These are phyloP conservation scores for Syritta pipiens DNA, from an alignment of 2,888 invertebrate genomes.

Conservation along the genomic window DNA sequence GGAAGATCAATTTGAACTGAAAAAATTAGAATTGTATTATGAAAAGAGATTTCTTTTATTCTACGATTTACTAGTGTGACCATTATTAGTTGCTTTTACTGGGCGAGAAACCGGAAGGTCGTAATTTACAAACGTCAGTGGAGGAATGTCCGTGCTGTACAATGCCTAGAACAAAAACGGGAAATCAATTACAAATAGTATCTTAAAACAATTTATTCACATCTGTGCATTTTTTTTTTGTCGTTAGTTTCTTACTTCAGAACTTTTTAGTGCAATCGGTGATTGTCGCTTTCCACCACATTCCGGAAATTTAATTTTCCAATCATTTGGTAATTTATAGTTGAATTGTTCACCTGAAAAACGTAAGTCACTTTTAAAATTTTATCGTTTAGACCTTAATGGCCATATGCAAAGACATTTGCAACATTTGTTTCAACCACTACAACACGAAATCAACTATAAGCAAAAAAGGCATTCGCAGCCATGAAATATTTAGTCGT, in stretches of 20 bases:
- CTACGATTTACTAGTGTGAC: slow-evolving; percentile 36
- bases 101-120: slow-evolving; percentile 31
- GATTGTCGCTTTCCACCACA: slow-evolving; percentile 47
- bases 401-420: too few species aligned
- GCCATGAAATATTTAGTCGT: too few species aligned
- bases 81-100: slow-evolving; percentile 47
- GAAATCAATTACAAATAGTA: too few species aligned
- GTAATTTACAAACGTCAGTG: slow-evolving; percentile 36
- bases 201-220: too few species aligned
- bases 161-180: neutral
- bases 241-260: slow-evolving; percentile 28
- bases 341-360: slow-evolving; percentile 26
- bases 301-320: slow-evolving; percentile 41
- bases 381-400: too few species aligned
- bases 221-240: too few species aligned
- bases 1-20: slow-evolving; percentile 54
- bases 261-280: slow-evolving; percentile 38
- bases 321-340: slow-evolving; percentile 22
- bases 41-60: neutral
- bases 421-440: too few species aligned
- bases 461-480: too few species aligned
- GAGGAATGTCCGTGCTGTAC: slow-evolving; percentile 15
- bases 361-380: too few species aligned
- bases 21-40: neutral
- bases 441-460: too few species aligned